These are phyloP conservation scores for Heteromyza rotundicornis DNA, from an alignment of 2,888 invertebrate genomes.

Conservation along the genomic window DNA sequence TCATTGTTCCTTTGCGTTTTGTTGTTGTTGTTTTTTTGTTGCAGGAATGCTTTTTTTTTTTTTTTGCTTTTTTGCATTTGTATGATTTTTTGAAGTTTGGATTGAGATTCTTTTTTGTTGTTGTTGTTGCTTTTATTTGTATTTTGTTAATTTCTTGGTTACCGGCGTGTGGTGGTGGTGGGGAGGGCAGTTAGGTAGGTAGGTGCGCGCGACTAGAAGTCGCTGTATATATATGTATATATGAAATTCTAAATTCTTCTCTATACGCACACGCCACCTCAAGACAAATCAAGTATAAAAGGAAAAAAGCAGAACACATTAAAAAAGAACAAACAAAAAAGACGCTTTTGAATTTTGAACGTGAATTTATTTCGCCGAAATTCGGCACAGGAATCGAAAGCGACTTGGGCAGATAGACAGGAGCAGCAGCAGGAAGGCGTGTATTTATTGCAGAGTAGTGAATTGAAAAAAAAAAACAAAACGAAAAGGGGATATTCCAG, in stretches of 20 bases:
- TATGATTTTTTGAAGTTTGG: slow-evolving; percentile 32
- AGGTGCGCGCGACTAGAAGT: too few relatives aligned
- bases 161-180: too few relatives aligned
- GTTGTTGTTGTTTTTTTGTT: too few relatives aligned
- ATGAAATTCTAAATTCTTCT: not conserved
- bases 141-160: too few relatives aligned
- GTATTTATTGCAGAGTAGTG: too few relatives aligned
- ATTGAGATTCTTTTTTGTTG: too few relatives aligned
- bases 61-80: too few relatives aligned
- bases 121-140: not conserved
- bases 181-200: not conserved
- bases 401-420: too few relatives aligned
- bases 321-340: slow-evolving; percentile 13
- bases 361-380: slow-evolving; percentile 16
- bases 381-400: slow-evolving; percentile 9
- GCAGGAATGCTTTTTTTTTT: slow-evolving; percentile 3
- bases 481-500: too few relatives aligned
- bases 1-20: slow-evolving; percentile 28
- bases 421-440: not conserved
- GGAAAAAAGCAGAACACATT: slow-evolving; percentile 7
- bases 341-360: slow-evolving; percentile 12
- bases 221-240: not conserved
- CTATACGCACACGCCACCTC: too few relatives aligned
- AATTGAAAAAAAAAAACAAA: too few relatives aligned
- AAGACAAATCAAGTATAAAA: slow-evolving; percentile 28